Conservation (phyloP, 1,140 invertebrate species). For the Littorina saxatilis region DNA sequence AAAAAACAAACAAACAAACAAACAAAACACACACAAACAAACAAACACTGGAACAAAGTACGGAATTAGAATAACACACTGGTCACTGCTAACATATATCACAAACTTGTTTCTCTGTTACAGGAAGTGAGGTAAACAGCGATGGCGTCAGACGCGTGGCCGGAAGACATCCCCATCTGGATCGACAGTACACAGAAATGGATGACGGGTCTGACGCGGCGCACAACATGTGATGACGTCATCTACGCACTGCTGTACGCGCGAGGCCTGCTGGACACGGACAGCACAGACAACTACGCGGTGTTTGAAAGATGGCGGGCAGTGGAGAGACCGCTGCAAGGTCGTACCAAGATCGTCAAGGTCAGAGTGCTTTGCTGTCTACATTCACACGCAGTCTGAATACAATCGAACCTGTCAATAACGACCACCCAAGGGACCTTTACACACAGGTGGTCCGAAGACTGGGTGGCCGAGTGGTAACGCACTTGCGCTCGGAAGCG, state of each 20-base stretch:
- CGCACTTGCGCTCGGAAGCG: too few species aligned
- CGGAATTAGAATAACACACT: too few species aligned
- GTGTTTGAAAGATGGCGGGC: conserved; percentile 77
- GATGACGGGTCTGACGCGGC: conserved; percentile 85
- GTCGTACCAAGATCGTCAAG: conserved; percentile 83
- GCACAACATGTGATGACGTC: conserved; percentile 87
- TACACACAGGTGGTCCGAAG: too few species aligned
- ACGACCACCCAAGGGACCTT: too few species aligned
- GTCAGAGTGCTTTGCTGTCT: too few species aligned
- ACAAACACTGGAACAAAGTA: too few species aligned
- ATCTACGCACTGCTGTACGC: conserved; percentile 82
- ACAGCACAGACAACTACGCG: conserved; percentile 65
- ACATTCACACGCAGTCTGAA: too few species aligned
- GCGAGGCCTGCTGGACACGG: conserved; percentile 62
- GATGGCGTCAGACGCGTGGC: conserved; percentile 39
- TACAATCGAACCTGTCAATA: too few species aligned
- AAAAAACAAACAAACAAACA: too few species aligned
- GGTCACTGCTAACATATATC: too few species aligned
- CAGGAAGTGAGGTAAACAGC: conserved; percentile 29
- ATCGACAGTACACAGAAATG: conserved; percentile 85
- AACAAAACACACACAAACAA: too few species aligned
- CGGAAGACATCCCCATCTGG: conserved; percentile 85
- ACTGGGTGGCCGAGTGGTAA: too few species aligned
- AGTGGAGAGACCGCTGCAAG: conserved; percentile 84
- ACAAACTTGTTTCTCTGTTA: not conserved